phyloP scores from a whole-genome alignment of 2,113 vertebrate genomes.

The Thinocorus orbignyianus region DNA sequence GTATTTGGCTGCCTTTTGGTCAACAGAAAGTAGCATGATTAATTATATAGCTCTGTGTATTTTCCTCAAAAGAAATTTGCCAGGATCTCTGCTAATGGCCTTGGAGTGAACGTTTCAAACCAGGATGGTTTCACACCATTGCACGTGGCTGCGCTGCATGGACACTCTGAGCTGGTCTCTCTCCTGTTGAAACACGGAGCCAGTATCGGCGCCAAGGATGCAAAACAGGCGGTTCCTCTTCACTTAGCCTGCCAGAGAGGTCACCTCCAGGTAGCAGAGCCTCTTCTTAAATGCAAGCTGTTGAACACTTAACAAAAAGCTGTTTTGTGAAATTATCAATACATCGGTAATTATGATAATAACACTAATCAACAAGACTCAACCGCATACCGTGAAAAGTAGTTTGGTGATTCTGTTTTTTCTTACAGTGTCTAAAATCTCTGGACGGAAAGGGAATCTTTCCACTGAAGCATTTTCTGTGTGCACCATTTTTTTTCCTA shows the following conservation, averaged over 20 bases:
- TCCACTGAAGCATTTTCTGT: background rate
- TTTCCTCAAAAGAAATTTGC: constrained; percentile 72
- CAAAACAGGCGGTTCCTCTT: constrained; percentile 82
- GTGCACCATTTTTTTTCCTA: background rate
- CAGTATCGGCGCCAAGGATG: constrained; percentile 73
- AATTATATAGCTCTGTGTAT: background rate
- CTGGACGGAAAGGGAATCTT: background rate
- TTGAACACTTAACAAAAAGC: background rate
- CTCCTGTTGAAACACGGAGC: constrained; percentile 87
- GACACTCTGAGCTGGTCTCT: constrained; percentile 72
- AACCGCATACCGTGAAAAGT: background rate
- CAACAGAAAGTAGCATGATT: background rate
- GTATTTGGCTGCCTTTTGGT: background rate
- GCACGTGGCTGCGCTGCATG: constrained; percentile 88
- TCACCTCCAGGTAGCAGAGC: constrained; percentile 81
- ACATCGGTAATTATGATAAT: background rate
- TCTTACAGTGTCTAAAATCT: background rate
- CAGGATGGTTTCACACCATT: constrained; percentile 82
- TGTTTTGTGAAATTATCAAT: background rate
- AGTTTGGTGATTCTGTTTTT: background rate
- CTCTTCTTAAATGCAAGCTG: background rate
- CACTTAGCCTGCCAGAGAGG: constrained; percentile 91
- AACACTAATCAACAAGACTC: background rate
- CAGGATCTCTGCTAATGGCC: constrained; percentile 72
- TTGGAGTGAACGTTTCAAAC: constrained; percentile 85